These are phyloP conservation scores for Thera britannica DNA, from an alignment of 2,888 invertebrate genomes.

Conservation along the genomic window DNA sequence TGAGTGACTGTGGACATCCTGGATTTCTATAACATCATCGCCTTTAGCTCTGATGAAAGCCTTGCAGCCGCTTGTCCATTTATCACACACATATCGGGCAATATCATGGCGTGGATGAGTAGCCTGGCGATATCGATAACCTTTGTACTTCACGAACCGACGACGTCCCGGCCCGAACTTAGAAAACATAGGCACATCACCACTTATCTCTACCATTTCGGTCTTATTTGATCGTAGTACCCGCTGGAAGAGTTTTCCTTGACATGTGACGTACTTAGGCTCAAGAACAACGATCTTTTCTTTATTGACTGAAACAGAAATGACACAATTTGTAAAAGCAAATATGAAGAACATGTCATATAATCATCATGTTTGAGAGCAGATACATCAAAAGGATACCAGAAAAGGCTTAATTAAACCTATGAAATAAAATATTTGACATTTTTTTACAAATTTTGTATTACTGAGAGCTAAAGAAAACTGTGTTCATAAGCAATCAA, in stretches of 20 bases:
- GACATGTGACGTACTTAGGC: constrained; percentile 9
- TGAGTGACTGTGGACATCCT: constrained; percentile 17
- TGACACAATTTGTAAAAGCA: not conserved
- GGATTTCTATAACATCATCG: constrained; percentile 14
- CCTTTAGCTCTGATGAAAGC: constrained; percentile 11
- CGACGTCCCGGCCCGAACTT: constrained; percentile 2
- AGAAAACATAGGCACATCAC: constrained; percentile 8
- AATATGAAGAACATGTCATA: not conserved
- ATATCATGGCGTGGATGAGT: not conserved
- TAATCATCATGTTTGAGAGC: not conserved
- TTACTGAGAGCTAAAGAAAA: too few relatives aligned
- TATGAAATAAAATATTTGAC: too few relatives aligned
- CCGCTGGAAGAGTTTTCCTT: constrained; percentile 14
- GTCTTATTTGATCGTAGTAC: not conserved
- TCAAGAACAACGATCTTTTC: not conserved
- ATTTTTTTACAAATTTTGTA: too few relatives aligned
- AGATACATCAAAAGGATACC: too few relatives aligned
- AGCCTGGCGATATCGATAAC: constrained; percentile 15
- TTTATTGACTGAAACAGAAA: not conserved
- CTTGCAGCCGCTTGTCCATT: constrained; percentile 38
- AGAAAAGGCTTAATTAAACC: too few relatives aligned
- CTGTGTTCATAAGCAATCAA: too few relatives aligned
- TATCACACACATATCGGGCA: constrained; percentile 40
- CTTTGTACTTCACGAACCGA: constrained; percentile 8
- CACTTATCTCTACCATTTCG: constrained; percentile 2